Percentiles rank a stretch among this genome's conserved stretches.
phyloP scores from a whole-genome alignment of 2,888 invertebrate species.

The Ennomos erosarius region DNA sequence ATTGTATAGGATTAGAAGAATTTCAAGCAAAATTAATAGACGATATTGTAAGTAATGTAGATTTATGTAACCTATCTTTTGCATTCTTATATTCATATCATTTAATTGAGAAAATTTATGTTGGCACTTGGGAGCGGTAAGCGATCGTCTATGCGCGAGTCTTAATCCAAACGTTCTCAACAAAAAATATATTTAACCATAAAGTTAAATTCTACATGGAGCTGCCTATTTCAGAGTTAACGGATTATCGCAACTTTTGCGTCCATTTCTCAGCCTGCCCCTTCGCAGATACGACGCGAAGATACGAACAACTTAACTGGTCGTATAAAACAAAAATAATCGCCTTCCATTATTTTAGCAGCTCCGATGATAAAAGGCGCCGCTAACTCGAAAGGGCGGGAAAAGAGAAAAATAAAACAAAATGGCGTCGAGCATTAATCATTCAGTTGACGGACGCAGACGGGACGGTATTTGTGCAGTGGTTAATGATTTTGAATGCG shows the following conservation, averaged over 20 bases:
- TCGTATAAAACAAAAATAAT: conserved; percentile 37
- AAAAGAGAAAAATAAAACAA: conserved; percentile 51
- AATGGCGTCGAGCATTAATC: conserved; percentile 50
- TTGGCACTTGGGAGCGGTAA: background rate
- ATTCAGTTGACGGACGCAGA: conserved; percentile 41
- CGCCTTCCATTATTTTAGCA: conserved; percentile 39
- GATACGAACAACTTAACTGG: conserved; percentile 29
- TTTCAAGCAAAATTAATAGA: too few relatives aligned
- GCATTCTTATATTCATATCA: too few relatives aligned
- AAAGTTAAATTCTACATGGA: conserved; percentile 7
- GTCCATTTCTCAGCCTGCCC: conserved; percentile 26
- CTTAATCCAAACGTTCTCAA: too few relatives aligned
- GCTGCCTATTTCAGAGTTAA: background rate
- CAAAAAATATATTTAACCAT: background rate
- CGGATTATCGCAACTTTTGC: conserved; percentile 23
- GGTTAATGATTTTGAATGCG: conserved; percentile 37
- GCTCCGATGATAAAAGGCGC: conserved; percentile 40
- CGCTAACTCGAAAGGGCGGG: conserved; percentile 47
- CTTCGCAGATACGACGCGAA: conserved; percentile 20
- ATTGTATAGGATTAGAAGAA: too few relatives aligned
- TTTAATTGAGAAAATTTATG: too few relatives aligned
- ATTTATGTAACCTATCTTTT: too few relatives aligned
- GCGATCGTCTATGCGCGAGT: too few relatives aligned
- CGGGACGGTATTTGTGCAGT: conserved; percentile 32
- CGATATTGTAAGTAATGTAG: too few relatives aligned